Evolutionary conservation across 2,113 vertebrate species (phyloP), one percentile per base, ranked within the genome.

Genomic region (Holacanthus passer): DNA sequence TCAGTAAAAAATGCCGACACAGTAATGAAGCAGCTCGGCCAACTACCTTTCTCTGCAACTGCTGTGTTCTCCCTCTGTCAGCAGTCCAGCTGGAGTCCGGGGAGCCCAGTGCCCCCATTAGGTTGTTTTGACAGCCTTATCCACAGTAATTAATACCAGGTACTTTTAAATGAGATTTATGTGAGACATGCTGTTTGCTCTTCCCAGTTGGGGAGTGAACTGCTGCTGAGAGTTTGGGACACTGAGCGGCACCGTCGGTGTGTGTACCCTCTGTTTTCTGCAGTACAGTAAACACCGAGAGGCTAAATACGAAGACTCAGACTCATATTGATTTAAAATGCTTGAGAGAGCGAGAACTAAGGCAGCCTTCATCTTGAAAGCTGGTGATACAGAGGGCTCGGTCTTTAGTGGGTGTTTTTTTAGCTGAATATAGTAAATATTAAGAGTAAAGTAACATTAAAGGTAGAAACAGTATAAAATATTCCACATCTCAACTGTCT

Each of bases 81-180:
- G 88, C 81, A 84, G 86, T 79, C 86, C 87, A 93, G 84, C 85
- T 79, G 88, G 81, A 88, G 91, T 70, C 50, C 27, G 66, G 79
- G 79, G 83, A 86, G 89, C 82, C 64, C 48, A 27, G 17, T 64
- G 77, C 77, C 71, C 83, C 90, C 87, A 88, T 88, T 81, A 88
- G 84, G 68, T 64, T 91, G 92, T 90, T 93, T 89, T 93, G 87
- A 90, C 90, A 92, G 90, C 64, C 71, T 84, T 69, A 84, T 86
- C 85, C 87, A 67, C 72, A 43, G 79, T 92, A 91, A 92, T 93
- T 93, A 93, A 94, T 92, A 77, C 83, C 79, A 79, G 75, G 71
- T 71, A 76, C 87, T 92, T 87, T 87, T 71, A 90, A 92, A 88
- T 76, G 75, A 73, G 87, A 89, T 91, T 93, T 83, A 88, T 81